phyloP scores from a whole-genome alignment of 2,113 vertebrate species.

The Callorhinus ursinus region DNA sequence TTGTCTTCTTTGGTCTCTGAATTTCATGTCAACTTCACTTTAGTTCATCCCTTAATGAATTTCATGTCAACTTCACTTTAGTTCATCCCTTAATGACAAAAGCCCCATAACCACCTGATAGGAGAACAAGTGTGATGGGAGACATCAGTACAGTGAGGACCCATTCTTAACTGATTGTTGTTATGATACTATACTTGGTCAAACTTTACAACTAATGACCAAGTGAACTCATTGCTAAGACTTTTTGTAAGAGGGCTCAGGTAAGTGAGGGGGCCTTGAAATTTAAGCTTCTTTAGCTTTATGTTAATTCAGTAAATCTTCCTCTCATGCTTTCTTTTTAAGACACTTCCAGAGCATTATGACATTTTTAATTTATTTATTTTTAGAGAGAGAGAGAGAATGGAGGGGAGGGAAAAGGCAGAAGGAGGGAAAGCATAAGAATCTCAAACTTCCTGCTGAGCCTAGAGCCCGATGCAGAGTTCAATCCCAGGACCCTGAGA shows the following conservation, averaged over 20 bases:
- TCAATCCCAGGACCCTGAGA: background rate
- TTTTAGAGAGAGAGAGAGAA: background rate
- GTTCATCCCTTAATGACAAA: background rate
- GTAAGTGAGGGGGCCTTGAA: background rate
- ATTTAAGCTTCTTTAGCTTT: background rate
- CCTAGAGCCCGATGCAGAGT: background rate
- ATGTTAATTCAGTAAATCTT: background rate
- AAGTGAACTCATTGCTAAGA: background rate
- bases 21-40: background rate
- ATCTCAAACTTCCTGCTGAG: background rate
- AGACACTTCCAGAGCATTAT: background rate
- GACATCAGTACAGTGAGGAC: fast-evolving
- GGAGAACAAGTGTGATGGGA: background rate
- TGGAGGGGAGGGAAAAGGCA: background rate
- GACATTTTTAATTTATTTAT: background rate
- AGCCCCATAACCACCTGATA: background rate
- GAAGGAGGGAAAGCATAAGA: background rate
- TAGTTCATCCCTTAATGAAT: background rate
- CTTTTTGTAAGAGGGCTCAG: background rate
- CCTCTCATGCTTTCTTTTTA: background rate
- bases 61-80: background rate
- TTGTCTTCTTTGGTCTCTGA: background rate
- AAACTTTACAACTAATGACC: background rate
- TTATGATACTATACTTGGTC: background rate
- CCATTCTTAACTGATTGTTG: background rate